phyloP scores from a whole-genome alignment of 2,113 vertebrate species.

The Pseudorectes ferrugineus region DNA sequence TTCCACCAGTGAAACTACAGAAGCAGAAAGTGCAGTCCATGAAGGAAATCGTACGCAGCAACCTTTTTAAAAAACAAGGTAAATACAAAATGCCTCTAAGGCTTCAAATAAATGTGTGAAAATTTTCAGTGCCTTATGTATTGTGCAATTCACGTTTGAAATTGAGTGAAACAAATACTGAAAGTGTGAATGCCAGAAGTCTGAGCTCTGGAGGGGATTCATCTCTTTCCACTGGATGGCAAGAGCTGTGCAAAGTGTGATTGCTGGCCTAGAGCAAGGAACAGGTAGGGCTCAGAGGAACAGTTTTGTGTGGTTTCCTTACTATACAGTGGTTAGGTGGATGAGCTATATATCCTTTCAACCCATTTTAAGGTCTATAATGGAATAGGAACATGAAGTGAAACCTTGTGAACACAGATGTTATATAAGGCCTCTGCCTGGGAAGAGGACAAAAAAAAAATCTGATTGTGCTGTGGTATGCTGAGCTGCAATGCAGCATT shows the following conservation, averaged over 20 bases:
- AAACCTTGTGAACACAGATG: not conserved
- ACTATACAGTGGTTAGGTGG: not conserved
- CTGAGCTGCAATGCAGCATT: not conserved
- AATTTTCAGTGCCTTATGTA: not conserved
- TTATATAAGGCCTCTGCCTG: not conserved
- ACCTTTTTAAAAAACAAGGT: conserved; percentile 93
- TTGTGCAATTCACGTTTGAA: not conserved
- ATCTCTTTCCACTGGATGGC: not conserved
- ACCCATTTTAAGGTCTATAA: not conserved
- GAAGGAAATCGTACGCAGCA: conserved; percentile 93
- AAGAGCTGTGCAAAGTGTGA: not conserved
- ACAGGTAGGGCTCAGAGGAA: not conserved
- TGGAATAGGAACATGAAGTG: not conserved
- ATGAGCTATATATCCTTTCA: not conserved
- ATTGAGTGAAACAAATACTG: not conserved
- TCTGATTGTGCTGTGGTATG: not conserved
- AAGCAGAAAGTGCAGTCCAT: conserved; percentile 95
- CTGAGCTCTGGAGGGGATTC: not conserved
- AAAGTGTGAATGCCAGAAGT: not conserved
- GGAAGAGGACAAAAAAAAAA: not conserved
- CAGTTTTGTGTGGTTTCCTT: not conserved
- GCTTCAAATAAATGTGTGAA: not conserved
- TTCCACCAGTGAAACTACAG: conserved; percentile 88
- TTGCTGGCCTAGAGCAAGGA: not conserved
- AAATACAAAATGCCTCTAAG: not conserved